Evolutionary conservation across 2,113 vertebrate genomes (phyloP).

Genomic region (Cyprinodon variegatus): DNA sequence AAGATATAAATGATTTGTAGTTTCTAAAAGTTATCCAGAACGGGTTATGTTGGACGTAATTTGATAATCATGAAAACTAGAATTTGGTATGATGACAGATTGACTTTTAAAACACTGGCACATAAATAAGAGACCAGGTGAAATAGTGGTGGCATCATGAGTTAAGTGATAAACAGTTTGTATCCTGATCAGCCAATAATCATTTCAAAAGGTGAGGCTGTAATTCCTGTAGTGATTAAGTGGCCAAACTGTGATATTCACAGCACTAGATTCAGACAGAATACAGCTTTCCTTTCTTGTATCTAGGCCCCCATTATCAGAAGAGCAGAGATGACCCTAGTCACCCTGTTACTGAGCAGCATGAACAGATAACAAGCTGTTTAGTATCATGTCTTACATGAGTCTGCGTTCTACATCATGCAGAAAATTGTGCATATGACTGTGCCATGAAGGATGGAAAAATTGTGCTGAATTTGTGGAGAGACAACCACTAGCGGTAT

Average conservation of each 20-base stretch:
- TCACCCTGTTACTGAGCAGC: background rate
- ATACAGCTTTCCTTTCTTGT: background rate
- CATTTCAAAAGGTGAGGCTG: background rate
- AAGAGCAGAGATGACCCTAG: background rate
- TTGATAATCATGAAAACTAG: background rate
- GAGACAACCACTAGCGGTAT: background rate
- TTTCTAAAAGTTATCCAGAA: too few species aligned
- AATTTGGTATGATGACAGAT: background rate
- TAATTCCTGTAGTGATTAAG: background rate
- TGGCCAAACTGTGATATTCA: background rate
- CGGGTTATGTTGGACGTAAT: background rate
- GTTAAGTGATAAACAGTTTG: background rate
- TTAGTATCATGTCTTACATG: background rate
- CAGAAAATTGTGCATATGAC: background rate
- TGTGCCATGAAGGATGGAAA: background rate
- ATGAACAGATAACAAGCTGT: background rate
- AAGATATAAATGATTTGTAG: background rate
- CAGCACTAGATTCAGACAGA: background rate
- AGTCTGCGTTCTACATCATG: background rate
- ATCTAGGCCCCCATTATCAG: background rate
- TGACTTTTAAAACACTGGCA: background rate
- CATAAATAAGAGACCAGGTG: background rate
- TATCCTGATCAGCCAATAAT: background rate
- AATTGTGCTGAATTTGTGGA: background rate
- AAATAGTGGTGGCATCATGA: background rate